Percentiles rank a stretch among this genome's conserved stretches.
Evolutionary conservation across 1,140 invertebrate species (phyloP).

Genomic region (Rhagoletis pomonella): DNA sequence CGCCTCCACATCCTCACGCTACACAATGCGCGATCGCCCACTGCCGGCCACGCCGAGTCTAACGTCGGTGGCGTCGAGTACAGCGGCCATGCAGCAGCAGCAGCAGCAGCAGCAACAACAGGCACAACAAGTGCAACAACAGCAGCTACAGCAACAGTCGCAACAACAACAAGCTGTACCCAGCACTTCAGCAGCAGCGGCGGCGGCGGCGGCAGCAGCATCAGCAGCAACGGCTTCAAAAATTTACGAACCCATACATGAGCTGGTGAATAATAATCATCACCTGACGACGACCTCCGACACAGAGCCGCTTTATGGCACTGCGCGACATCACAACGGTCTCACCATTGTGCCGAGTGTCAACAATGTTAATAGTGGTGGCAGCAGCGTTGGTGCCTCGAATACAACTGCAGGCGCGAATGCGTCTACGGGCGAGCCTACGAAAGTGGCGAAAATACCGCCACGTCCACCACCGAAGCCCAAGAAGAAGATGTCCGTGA

Average conservation of each 20-base stretch:
- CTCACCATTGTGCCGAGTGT: conserved; percentile 58
- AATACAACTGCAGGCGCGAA: conserved; percentile 10
- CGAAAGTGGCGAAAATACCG: conserved; percentile 80
- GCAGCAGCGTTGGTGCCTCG: neutral
- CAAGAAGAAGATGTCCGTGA: conserved; percentile 81
- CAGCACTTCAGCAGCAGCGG: conserved; percentile 65
- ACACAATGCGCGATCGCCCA: conserved; percentile 77
- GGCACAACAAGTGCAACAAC: conserved; percentile 74
- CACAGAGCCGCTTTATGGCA: conserved; percentile 65
- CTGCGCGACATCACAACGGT: conserved; percentile 56
- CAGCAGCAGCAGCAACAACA: conserved; percentile 67
- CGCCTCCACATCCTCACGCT: conserved; percentile 68
- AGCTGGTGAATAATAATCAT: conserved; percentile 64
- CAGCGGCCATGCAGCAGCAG: conserved; percentile 72
- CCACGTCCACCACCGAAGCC: conserved; percentile 88
- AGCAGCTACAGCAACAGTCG: too few species aligned
- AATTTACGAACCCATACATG: conserved; percentile 72
- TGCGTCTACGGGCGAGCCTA: conserved; percentile 68
- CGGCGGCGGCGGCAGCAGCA: conserved; percentile 53
- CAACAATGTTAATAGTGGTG: conserved; percentile 20
- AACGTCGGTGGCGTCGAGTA: conserved; percentile 76
- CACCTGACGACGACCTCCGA: conserved; percentile 61
- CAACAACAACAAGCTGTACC: conserved; percentile 65
- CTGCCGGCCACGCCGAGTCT: conserved; percentile 78
- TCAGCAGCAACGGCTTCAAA: too few species aligned